Evolutionary conservation across 2,113 vertebrate genomes (phyloP).

Genomic region (Helogale parvula): DNA sequence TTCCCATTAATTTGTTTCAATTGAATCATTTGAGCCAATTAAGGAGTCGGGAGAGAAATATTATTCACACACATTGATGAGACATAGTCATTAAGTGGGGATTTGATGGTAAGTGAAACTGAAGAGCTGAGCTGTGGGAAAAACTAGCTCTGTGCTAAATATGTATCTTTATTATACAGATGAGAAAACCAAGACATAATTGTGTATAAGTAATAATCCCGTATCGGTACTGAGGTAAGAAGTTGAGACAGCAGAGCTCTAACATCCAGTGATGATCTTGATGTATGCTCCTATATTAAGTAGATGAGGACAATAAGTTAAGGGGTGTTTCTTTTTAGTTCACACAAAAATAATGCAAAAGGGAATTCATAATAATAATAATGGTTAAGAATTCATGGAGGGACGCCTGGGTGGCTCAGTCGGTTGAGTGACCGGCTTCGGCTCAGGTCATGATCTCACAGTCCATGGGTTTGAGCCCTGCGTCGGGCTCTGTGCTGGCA

Average conservation of each 20-base stretch:
- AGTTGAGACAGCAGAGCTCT: background rate
- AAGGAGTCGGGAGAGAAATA: background rate
- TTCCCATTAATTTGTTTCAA: background rate
- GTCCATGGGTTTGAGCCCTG: no score
- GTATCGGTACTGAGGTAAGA: background rate
- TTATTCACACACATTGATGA: background rate
- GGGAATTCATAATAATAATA: background rate
- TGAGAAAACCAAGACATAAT: background rate
- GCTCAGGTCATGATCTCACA: no score
- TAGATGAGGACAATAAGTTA: background rate
- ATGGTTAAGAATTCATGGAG: background rate
- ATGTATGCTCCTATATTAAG: background rate
- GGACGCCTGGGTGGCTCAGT: no score
- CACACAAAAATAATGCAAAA: background rate
- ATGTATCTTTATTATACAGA: background rate
- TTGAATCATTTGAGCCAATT: background rate
- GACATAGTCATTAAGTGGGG: background rate
- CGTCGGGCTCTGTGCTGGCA: no score
- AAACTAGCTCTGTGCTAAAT: background rate
- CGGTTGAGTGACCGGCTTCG: no score
- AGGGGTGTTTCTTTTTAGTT: background rate
- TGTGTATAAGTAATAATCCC: background rate
- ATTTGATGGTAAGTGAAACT: background rate
- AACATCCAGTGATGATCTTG: background rate
- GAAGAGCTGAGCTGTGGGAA: background rate